Conservation (phyloP, 2,113 vertebrate species). For the Hydrochoerus hydrochaeris region DNA sequence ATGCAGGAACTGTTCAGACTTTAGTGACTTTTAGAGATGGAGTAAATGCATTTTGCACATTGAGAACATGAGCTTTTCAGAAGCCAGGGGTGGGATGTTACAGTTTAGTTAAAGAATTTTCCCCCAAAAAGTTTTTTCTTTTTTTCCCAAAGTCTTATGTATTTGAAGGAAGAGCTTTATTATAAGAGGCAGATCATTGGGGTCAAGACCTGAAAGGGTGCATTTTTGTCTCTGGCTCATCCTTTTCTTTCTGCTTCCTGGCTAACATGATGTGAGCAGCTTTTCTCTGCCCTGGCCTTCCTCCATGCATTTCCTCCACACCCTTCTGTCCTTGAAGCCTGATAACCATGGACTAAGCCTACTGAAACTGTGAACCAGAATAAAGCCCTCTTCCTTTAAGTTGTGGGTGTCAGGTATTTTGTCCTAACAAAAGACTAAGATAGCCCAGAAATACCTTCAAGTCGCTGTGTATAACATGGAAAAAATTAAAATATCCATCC, state of each 20-base stretch:
- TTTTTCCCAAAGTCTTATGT: neutral
- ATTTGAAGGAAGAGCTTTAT: neutral
- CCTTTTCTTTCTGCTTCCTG: neutral
- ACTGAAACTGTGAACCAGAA: neutral
- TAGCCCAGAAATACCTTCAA: constrained; percentile 8
- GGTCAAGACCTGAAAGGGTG: neutral
- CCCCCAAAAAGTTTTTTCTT: no score
- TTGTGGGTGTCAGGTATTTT: neutral
- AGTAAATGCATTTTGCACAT: neutral
- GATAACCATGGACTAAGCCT: neutral
- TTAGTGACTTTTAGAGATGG: neutral
- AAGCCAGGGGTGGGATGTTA: neutral
- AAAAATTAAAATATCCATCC: constrained; percentile 55
- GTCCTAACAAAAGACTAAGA: neutral
- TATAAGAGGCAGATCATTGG: neutral
- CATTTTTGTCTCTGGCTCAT: neutral
- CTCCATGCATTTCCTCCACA: neutral
- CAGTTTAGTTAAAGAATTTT: neutral
- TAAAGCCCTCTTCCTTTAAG: neutral
- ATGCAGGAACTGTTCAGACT: neutral
- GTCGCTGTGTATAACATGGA: constrained; percentile 11
- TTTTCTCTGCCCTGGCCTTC: neutral
- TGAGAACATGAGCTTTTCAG: neutral
- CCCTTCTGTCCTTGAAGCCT: neutral
- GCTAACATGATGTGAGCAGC: neutral